A percentile compares a stretch with the other conserved stretches of the same genome.
phyloP scores from a whole-genome alignment of 2,797 vertebrate species.

The Crocodylus rhombifer region DNA sequence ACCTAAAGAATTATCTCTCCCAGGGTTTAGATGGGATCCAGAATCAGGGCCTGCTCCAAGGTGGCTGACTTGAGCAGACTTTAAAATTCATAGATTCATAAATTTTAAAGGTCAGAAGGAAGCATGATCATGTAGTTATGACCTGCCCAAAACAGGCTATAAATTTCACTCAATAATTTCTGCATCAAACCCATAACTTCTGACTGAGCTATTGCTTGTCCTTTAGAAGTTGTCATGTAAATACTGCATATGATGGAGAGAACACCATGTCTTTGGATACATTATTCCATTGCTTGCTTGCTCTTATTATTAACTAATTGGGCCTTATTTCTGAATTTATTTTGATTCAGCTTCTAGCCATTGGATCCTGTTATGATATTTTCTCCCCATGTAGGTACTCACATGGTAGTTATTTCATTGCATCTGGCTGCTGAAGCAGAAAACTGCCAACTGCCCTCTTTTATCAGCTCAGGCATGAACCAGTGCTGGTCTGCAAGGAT shows the following conservation, averaged over 20 bases:
- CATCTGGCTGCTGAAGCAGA: not conserved
- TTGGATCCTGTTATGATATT: not conserved
- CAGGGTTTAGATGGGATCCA: accelerated
- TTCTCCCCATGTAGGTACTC: not conserved
- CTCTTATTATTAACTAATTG: not conserved
- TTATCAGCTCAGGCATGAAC: not conserved
- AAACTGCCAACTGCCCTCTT: not conserved
- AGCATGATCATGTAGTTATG: no score
- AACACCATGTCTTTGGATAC: not conserved
- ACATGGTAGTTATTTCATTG: not conserved
- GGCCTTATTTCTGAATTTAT: not conserved
- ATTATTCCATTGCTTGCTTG: not conserved
- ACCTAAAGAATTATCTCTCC: not conserved
- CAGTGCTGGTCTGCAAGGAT: not conserved
- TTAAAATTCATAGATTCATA: not conserved
- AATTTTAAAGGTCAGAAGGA: not conserved
- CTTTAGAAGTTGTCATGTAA: not conserved
- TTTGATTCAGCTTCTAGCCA: constrained; percentile 2
- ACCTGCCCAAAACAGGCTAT: not conserved
- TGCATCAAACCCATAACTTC: not conserved
- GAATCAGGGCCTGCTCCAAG: not conserved
- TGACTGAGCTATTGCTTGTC: not conserved
- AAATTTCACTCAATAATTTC: not conserved
- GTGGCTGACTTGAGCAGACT: not conserved
- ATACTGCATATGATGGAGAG: not conserved